These are phyloP conservation scores for Schizothorax lantsangensis DNA, from an alignment of 2,797 vertebrate genomes.

Conservation along the genomic window DNA sequence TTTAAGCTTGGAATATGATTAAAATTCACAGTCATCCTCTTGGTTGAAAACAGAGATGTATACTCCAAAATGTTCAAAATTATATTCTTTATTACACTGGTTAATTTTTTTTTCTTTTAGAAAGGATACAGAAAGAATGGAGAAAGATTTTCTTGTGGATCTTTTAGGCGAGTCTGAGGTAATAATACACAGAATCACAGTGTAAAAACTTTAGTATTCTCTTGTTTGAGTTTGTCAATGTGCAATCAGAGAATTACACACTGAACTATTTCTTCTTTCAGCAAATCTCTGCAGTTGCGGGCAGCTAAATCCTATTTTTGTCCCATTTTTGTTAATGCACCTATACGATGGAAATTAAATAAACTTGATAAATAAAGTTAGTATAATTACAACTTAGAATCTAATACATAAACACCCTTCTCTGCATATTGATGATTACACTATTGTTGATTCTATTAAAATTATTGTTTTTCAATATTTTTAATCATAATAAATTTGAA, in stretches of 20 bases:
- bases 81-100: background rate
- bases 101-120: background rate
- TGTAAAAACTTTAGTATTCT: background rate
- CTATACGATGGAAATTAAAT: background rate
- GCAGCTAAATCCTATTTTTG: background rate
- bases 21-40: background rate
- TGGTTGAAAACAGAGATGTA: background rate
- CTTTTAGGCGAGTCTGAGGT: constrained; percentile 8
- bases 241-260: too few relatives aligned
- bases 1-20: background rate
- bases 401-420: too few relatives aligned
- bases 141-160: constrained; percentile 39
- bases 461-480: too few relatives aligned
- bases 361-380: background rate
- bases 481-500: too few relatives aligned
- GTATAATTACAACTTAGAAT: background rate
- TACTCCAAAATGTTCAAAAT: background rate
- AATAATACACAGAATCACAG: background rate
- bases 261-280: background rate
- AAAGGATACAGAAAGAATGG: constrained; percentile 23
- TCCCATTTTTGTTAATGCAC: background rate
- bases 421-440: too few relatives aligned
- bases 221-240: too few relatives aligned
- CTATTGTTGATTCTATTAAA: too few relatives aligned
- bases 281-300: too few relatives aligned